Evolutionary conservation across 2,888 invertebrate species (phyloP), one percentile per base, ranked within the genome.

Genomic region (Rhamphomyia laevipes): DNA sequence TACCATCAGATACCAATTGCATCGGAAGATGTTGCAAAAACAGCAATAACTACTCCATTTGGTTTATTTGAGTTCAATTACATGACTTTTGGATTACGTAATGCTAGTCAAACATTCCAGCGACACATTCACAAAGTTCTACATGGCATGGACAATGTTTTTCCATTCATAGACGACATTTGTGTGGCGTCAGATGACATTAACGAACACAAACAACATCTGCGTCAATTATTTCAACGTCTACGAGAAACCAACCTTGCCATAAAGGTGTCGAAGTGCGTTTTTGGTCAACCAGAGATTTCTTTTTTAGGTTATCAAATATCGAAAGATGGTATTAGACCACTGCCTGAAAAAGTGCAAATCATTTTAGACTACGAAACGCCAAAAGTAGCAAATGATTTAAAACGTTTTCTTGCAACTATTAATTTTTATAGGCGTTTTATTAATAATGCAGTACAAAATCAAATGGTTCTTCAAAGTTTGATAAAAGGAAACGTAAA

Each of bases 131-230:
- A 33, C 13, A 13, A 4, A 5, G 3, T 13, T 13, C 4, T 12
- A 33, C 5, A 13, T 13, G 33, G 12, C 13, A 4, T 33, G 4
- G 11, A 11, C 12, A 13, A 13, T 11, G 33, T 11, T 7, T 33
- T 33, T 13, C 7, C 33, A 3, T 33, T 13, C 12, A 11, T 9
- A 3, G 33, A 33, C 11, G 33, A 7, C 11, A 33, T 33, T 11
- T 13, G 10, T 3, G 33, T 33, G 11, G 33, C 33, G 13, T 33
- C 33, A 33, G 12, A 40, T 6, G 44, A 44, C 15, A 41, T 51
- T 23, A 49, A 55, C n/a, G 47, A 59, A 12, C 58, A 59, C 42
- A 31, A 45, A 43, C 15, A 44, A 4, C 60, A 61, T 44, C 43
- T 63, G 1, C 45, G 49, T 6, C 30, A 30, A 16, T 47, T 61